phyloP scores from a whole-genome alignment of 2,888 invertebrate genomes.

The Phania funesta region DNA sequence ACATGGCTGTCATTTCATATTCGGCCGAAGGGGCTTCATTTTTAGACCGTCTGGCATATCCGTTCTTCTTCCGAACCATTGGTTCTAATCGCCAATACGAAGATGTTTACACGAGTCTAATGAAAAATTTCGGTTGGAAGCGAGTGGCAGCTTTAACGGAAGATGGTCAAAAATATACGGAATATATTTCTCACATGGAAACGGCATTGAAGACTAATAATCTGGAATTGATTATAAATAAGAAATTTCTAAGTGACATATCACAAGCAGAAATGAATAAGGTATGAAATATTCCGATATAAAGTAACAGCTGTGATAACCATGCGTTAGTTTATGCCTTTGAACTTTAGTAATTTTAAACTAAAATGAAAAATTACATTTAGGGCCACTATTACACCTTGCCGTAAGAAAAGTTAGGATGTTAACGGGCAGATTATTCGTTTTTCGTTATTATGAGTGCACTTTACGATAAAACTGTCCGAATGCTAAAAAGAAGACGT shows the following conservation, averaged over 20 bases:
- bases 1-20: conserved; percentile 88
- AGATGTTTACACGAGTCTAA: conserved; percentile 84
- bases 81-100: conserved; percentile 86
- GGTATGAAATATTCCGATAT: conserved; percentile 76
- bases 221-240: conserved; percentile 85
- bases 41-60: conserved; percentile 85
- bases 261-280: conserved; percentile 82
- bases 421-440: too few relatives aligned
- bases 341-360: too few relatives aligned
- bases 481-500: too few relatives aligned
- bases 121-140: conserved; percentile 84
- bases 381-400: too few relatives aligned
- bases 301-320: too few relatives aligned
- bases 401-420: too few relatives aligned
- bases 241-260: conserved; percentile 85
- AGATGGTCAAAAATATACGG: conserved; percentile 89
- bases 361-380: too few relatives aligned
- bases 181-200: conserved; percentile 87
- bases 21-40: conserved; percentile 89
- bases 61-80: conserved; percentile 90
- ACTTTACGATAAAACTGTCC: too few relatives aligned
- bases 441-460: too few relatives aligned
- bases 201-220: conserved; percentile 83
- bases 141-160: conserved; percentile 89
- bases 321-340: neutral